phyloP scores from a whole-genome alignment of 23 tunicate species.

The Trididemnum clinides region DNA sequence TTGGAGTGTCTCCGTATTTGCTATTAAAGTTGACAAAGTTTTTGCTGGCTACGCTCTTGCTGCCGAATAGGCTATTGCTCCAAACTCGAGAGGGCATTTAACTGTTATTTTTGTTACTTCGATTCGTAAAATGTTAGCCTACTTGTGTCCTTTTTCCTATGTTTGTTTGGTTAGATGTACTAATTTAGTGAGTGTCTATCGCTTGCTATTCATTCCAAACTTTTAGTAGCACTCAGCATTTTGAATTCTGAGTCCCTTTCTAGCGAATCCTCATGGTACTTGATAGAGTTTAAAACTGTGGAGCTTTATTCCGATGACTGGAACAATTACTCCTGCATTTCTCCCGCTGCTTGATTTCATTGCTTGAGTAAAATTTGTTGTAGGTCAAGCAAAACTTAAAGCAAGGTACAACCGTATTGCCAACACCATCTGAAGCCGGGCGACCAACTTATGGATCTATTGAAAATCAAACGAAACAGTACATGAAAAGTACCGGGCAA shows the following conservation, averaged over 20 bases:
- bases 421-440: neutral
- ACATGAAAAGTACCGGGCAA: conserved; percentile 66
- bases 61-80: neutral
- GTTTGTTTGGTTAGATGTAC: too few relatives aligned
- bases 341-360: too few relatives aligned
- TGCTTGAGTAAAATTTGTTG: too few relatives aligned
- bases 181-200: too few relatives aligned
- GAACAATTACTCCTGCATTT: too few relatives aligned
- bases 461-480: conserved; percentile 73
- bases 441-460: conserved; percentile 37
- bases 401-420: neutral
- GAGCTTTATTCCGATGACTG: too few relatives aligned
- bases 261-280: neutral
- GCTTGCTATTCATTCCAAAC: neutral
- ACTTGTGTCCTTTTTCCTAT: too few relatives aligned
- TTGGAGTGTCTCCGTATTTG: neutral
- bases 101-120: neutral
- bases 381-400: conserved; percentile 47
- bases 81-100: neutral
- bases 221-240: neutral
- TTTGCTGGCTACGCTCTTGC: too few relatives aligned
- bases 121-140: too few relatives aligned
- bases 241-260: neutral
- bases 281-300: too few relatives aligned
- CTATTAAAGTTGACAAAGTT: too few relatives aligned